Percentiles rank a stretch among this genome's conserved stretches.
Conservation (phyloP, 2,797 vertebrate species). For the Spinibarbus caldwelli region DNA sequence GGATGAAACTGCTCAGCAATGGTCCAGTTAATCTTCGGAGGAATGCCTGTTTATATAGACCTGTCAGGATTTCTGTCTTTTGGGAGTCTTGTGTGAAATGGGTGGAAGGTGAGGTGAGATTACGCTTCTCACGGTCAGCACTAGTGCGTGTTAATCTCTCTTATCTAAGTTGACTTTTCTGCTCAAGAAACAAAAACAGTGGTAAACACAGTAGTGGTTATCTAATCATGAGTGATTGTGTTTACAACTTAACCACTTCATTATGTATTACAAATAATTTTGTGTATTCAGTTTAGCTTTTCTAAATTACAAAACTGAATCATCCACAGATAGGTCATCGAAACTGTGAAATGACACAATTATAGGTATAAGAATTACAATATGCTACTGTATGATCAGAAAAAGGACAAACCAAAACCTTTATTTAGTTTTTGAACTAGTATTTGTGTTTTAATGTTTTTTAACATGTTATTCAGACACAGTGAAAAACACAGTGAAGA, state of each 20-base stretch:
- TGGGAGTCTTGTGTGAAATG: neutral
- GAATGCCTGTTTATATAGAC: slow-evolving; percentile 15
- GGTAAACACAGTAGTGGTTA: neutral
- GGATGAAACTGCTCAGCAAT: neutral
- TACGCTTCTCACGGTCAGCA: neutral
- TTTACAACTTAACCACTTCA: neutral
- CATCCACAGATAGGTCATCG: neutral
- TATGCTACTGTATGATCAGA: neutral
- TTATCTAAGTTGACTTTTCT: neutral
- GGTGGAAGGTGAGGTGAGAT: neutral
- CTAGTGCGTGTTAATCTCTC: neutral
- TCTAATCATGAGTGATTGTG: neutral
- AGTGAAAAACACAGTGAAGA: too few species aligned
- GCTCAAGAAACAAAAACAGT: neutral
- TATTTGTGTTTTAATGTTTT: neutral
- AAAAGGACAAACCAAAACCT: neutral
- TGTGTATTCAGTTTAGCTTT: neutral
- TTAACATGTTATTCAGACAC: neutral
- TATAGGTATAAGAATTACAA: neutral
- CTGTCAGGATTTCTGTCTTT: neutral
- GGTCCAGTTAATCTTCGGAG: slow-evolving; percentile 14
- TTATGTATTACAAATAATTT: neutral
- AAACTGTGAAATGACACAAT: neutral
- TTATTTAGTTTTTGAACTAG: neutral
- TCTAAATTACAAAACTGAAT: neutral